Evolutionary conservation across 2,113 vertebrate species (phyloP), one percentile per base, ranked within the genome.

Genomic region (Phycodurus eques): DNA sequence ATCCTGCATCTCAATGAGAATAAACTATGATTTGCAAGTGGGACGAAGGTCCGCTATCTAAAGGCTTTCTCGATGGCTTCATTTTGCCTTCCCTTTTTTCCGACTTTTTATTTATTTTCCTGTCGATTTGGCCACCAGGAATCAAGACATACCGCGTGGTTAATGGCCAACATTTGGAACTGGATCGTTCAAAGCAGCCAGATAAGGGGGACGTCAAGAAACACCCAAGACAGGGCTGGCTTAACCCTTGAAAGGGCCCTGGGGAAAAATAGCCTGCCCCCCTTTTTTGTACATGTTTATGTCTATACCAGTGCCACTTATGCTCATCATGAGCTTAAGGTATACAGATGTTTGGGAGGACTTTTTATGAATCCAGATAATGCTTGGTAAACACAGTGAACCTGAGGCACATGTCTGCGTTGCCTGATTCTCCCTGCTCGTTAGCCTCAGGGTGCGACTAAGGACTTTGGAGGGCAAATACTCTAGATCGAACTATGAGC

Each of bases 1-100:
- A 64, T 76, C 22, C 73, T 71, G 69, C 79, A 79, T 75, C 77
- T 74, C 54, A 83, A 74, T 79, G 76, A 73, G 78, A 85, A 83
- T 68, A 80, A 86, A 80, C 62, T 57, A n/a, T 62, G 46, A 65
- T 79, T 59, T 73, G 5, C 47, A 33, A 68, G 20, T 71, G 19
- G 57, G 61, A 66, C 63, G 69, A 60, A 65, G 62, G 31, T 68
- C 43, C 17, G 14, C 14, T 61, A 8, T 15, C 13, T 10, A 12
- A 56, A 56, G 53, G 53, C 53, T n/a, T 8, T 5, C 53, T 59
- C 57, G 22, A 79, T 33, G 22, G 51, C 63, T 72, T 67, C 57
- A 66, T 33, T 12, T n/a, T 19, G 63, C 42, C 12, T 13, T 46
- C 15, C 22, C 62, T 13, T 22, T 11, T 10, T n/a, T 65, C 17